phyloP scores from a whole-genome alignment of 2,888 invertebrate genomes.

The Scaptomyza cyrtandrae region DNA sequence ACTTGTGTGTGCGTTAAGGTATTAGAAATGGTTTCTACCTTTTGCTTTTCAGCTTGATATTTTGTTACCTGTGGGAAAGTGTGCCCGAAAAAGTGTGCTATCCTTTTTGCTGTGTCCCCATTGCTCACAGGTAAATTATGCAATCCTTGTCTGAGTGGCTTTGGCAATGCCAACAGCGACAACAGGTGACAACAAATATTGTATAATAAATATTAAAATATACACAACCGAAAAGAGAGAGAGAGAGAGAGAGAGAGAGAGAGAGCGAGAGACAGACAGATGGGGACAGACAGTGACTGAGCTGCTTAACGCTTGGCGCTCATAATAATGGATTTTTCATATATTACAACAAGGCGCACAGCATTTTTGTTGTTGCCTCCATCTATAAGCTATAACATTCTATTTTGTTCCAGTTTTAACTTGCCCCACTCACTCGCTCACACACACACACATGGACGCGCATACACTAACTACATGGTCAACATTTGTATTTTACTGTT shows the following conservation, averaged over 20 bases:
- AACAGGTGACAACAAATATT: slow-evolving; percentile 54
- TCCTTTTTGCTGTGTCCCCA: slow-evolving; percentile 78
- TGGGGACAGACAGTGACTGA: slow-evolving; percentile 10
- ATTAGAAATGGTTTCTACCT: slow-evolving; percentile 60
- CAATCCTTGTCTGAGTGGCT: slow-evolving; percentile 79
- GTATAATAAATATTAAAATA: not conserved
- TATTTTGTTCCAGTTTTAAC: slow-evolving; percentile 42
- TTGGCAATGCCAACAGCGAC: slow-evolving; percentile 65
- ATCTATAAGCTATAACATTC: slow-evolving; percentile 35
- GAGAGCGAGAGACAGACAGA: not conserved
- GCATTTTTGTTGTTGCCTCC: slow-evolving; percentile 54
- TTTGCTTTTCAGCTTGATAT: slow-evolving; percentile 18
- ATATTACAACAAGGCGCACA: slow-evolving; percentile 78
- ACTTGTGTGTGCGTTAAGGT: slow-evolving; percentile 30
- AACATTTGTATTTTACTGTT: slow-evolving; percentile 49
- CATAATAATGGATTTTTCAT: slow-evolving; percentile 79
- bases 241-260: not conserved
- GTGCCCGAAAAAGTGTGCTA: slow-evolving; percentile 44
- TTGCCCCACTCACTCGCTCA: not conserved
- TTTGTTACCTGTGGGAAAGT: slow-evolving; percentile 61
- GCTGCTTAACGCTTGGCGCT: slow-evolving; percentile 74
- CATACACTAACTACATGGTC: slow-evolving; percentile 1
- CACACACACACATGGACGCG: not conserved
- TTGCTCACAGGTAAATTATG: slow-evolving; percentile 84
- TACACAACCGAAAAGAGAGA: not conserved